These are phyloP conservation scores for Scelioninae gen. 1 DNA, from an alignment of 2,888 invertebrate genomes.

Conservation along the genomic window DNA sequence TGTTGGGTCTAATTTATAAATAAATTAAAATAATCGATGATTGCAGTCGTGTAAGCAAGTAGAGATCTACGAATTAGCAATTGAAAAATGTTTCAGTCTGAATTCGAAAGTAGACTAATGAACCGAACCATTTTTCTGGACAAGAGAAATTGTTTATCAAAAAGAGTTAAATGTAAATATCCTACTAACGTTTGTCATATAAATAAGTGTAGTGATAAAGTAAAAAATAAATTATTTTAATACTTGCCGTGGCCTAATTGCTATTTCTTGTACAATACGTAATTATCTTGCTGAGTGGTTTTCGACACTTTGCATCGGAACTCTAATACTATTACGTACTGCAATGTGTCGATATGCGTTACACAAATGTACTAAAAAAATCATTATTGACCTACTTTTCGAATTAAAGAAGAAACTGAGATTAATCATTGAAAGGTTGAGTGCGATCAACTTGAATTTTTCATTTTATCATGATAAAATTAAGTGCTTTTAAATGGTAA, in stretches of 20 bases:
- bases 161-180: neutral
- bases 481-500: neutral
- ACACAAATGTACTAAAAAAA: slow-evolving; percentile 36
- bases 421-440: slow-evolving; percentile 17
- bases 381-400: slow-evolving; percentile 37
- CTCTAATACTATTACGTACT: slow-evolving; percentile 6
- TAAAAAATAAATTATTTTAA: slow-evolving; percentile 25
- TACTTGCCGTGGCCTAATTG: slow-evolving; percentile 39
- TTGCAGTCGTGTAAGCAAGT: slow-evolving; percentile 24
- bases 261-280: slow-evolving; percentile 24
- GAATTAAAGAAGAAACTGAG: slow-evolving; percentile 30
- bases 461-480: neutral
- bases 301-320: slow-evolving; percentile 14
- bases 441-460: slow-evolving; percentile 4
- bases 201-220: slow-evolving; percentile 12
- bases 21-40: slow-evolving; percentile 26
- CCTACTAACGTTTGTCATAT: slow-evolving; percentile 4
- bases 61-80: slow-evolving; percentile 6
- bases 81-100: slow-evolving; percentile 23
- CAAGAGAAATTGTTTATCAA: slow-evolving; percentile 3
- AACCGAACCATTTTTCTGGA: slow-evolving; percentile 17
- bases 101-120: slow-evolving; percentile 3
- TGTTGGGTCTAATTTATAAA: slow-evolving; percentile 16
- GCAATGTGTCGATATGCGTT: slow-evolving; percentile 30
- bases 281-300: slow-evolving; percentile 29